Evolutionary conservation across 2,888 invertebrate species (phyloP).

Genomic region (Mesorhabditis sp.): DNA sequence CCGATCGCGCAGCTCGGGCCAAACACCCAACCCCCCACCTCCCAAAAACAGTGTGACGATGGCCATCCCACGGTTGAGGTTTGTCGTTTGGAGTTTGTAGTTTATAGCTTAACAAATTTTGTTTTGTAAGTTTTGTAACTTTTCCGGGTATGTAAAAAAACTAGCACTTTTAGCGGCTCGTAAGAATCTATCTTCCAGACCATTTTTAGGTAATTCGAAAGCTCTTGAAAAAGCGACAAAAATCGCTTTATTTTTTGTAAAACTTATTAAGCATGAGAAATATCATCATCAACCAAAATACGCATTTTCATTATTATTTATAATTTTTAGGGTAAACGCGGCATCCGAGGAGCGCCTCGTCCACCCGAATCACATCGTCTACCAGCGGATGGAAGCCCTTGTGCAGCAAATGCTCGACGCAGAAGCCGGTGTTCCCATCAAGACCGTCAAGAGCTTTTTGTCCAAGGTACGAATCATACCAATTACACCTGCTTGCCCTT

Average conservation of each 20-base stretch:
- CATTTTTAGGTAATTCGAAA: too few species aligned
- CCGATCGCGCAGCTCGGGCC: constrained; percentile 12
- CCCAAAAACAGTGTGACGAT: constrained; percentile 13
- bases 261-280: too few species aligned
- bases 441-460: constrained; percentile 97
- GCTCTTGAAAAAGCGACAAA: too few species aligned
- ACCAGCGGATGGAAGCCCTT: constrained; percentile 53
- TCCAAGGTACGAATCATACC: constrained; percentile 64
- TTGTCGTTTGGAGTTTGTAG: not conserved
- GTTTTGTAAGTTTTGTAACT: too few species aligned
- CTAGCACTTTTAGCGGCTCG: too few species aligned
- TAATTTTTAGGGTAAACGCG: constrained; percentile 39
- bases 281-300: too few species aligned
- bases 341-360: constrained; percentile 41
- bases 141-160: too few species aligned
- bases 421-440: constrained; percentile 79
- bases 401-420: constrained; percentile 50
- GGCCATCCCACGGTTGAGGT: constrained; percentile 25
- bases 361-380: constrained; percentile 56
- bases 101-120: too few species aligned
- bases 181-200: too few species aligned
- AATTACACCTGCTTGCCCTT: too few species aligned
- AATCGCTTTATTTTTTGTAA: too few species aligned
- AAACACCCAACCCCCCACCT: constrained; percentile 9
- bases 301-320: too few species aligned